Conservation (phyloP, 2,888 invertebrate genomes). For the Escarpia spicata region DNA sequence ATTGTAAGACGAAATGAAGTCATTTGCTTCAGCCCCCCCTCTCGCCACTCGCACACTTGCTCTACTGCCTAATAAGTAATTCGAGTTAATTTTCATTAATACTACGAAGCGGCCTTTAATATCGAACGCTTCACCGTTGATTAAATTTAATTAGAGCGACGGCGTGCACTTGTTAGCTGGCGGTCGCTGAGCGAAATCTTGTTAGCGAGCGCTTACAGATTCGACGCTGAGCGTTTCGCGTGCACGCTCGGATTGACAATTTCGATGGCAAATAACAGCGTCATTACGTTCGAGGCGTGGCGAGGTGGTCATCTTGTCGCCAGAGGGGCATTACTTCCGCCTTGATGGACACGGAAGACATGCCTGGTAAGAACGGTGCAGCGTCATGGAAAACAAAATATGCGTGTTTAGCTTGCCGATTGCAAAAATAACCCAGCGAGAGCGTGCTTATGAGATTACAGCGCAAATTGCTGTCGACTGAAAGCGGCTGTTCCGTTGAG, state of each 20-base stretch:
- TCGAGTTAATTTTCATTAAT: conserved; percentile 6
- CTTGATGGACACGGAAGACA: background rate
- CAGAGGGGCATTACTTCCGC: background rate
- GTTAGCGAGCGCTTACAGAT: background rate
- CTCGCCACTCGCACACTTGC: background rate
- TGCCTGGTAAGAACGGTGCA: background rate
- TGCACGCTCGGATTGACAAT: background rate
- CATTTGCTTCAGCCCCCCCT: too few relatives aligned
- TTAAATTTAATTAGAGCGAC: background rate
- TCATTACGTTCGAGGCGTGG: conserved; percentile 4
- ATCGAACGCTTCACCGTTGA: conserved; percentile 16
- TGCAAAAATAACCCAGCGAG: background rate
- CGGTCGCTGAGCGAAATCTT: background rate
- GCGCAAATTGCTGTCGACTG: background rate
- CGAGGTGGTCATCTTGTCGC: background rate
- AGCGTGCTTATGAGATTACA: background rate
- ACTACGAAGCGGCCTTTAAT: background rate
- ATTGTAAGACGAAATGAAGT: background rate
- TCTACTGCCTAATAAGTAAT: background rate
- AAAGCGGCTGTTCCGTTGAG: background rate
- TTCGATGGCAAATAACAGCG: background rate
- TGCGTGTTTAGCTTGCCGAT: background rate
- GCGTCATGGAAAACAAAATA: background rate
- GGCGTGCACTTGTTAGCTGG: background rate
- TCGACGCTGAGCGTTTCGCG: background rate